A percentile compares a stretch with the other conserved stretches of the same genome.
Evolutionary conservation across 2,888 invertebrate genomes (phyloP).

Genomic region (Calameuta idolon): DNA sequence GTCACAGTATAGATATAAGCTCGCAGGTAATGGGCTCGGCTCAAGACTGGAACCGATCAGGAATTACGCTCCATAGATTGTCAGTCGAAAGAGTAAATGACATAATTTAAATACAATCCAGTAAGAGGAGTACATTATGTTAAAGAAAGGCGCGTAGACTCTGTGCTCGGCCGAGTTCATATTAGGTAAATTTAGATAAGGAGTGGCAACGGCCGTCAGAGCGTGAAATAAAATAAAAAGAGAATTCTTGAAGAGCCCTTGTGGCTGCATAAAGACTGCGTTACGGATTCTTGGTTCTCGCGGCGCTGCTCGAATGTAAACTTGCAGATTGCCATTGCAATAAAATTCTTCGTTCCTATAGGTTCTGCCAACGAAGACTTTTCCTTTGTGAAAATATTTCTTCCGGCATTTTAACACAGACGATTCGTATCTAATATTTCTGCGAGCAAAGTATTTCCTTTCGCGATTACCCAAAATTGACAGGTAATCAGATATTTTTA

Average conservation of each 20-base stretch:
- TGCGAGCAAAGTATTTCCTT: neutral
- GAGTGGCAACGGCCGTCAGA: constrained; percentile 55
- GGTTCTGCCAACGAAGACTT: neutral
- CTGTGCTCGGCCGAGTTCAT: neutral
- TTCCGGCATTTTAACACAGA: neutral
- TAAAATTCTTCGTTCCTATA: neutral
- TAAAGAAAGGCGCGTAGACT: neutral
- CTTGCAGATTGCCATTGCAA: neutral
- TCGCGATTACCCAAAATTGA: neutral
- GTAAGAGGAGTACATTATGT: neutral
- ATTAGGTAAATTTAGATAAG: constrained; percentile 47
- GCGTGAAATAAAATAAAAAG: constrained; percentile 54
- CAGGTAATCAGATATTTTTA: too few species aligned
- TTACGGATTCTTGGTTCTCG: constrained; percentile 43
- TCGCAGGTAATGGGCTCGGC: neutral
- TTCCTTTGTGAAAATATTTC: neutral
- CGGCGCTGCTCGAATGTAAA: neutral
- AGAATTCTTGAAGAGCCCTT: constrained; percentile 44
- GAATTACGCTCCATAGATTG: constrained; percentile 3
- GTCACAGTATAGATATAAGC: neutral
- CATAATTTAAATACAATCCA: constrained; percentile 1
- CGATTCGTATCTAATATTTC: too few species aligned
- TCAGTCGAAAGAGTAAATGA: constrained; percentile 2
- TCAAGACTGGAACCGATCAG: constrained; percentile 4
- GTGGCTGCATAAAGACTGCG: constrained; percentile 37